Percentiles rank a stretch among this genome's conserved stretches.
Conservation (phyloP, 1,140 invertebrate genomes). For the Wasmannia auropunctata region DNA sequence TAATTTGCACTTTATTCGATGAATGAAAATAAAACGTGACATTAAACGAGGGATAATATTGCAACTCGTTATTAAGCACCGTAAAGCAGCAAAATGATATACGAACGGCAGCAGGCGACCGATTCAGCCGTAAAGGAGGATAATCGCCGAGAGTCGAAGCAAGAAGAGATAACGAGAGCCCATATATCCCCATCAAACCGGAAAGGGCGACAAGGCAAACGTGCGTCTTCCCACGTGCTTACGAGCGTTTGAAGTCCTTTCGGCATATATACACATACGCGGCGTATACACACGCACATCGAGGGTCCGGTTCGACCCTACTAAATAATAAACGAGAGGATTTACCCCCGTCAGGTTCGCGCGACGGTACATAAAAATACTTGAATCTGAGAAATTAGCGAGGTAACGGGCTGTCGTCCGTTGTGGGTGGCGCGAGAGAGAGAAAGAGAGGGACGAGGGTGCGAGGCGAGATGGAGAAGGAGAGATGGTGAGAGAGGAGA, state of each 20-base stretch:
- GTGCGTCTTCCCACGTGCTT: slow-evolving; percentile 58
- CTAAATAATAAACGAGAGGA: slow-evolving; percentile 86
- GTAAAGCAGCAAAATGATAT: background rate
- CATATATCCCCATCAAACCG: slow-evolving; percentile 79
- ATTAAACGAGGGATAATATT: slow-evolving; percentile 18
- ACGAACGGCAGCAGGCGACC: background rate
- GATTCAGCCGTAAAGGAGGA: slow-evolving; percentile 64
- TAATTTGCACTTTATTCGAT: slow-evolving; percentile 1
- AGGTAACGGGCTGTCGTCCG: slow-evolving; percentile 79
- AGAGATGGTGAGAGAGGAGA: slow-evolving; percentile 62
- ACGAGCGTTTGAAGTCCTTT: slow-evolving; percentile 23
- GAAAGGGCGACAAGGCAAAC: slow-evolving; percentile 78
- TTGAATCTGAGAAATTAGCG: slow-evolving; percentile 86
- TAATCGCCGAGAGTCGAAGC: slow-evolving; percentile 72
- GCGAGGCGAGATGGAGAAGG: slow-evolving; percentile 32
- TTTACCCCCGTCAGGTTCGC: slow-evolving; percentile 79
- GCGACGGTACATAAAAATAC: slow-evolving; percentile 84
- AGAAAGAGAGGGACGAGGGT: slow-evolving; percentile 29
- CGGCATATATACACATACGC: slow-evolving; percentile 31
- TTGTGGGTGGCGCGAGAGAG: slow-evolving; percentile 34
- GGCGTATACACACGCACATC: background rate
- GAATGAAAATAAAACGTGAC: slow-evolving; percentile 3
- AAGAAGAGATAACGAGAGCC: slow-evolving; percentile 80
- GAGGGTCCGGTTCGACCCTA: slow-evolving; percentile 65
- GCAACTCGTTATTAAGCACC: slow-evolving; percentile 10